Percentiles rank a stretch among this genome's conserved stretches.
phyloP scores from a whole-genome alignment of 1,140 invertebrate species.

The Drosophila bifasciata region DNA sequence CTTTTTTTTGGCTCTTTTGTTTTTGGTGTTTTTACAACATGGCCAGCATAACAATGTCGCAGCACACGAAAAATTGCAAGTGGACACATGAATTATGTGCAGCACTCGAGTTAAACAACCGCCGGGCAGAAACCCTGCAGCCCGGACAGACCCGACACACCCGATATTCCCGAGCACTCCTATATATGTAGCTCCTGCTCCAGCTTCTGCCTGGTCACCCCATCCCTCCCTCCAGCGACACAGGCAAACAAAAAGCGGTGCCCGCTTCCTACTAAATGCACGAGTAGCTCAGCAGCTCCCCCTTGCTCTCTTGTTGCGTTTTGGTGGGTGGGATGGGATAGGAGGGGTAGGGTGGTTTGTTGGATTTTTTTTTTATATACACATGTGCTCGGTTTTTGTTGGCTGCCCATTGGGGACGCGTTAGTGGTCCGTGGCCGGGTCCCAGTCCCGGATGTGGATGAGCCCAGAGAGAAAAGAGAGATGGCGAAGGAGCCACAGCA shows the following conservation, averaged over 20 bases:
- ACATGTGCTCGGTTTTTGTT: conserved; percentile 72
- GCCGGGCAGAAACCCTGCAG: conserved; percentile 58
- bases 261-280: conserved; percentile 71
- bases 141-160: not conserved
- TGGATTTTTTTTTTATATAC: conserved; percentile 63
- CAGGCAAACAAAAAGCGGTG: conserved; percentile 64
- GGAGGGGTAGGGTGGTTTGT: not conserved
- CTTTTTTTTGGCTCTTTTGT: conserved; percentile 52
- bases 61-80: conserved; percentile 78
- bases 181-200: no score
- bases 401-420: conserved; percentile 80
- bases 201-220: conserved; percentile 1
- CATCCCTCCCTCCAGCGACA: conserved; percentile 30
- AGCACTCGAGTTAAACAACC: conserved; percentile 81
- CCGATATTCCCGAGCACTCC: not conserved
- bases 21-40: conserved; percentile 79
- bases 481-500: conserved; percentile 1
- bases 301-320: conserved; percentile 24
- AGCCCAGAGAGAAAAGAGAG: not conserved
- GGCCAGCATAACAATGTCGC: conserved; percentile 80
- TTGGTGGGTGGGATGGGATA: conserved; percentile 27
- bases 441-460: conserved; percentile 37
- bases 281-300: conserved; percentile 65
- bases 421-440: conserved; percentile 75
- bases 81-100: conserved; percentile 82